Evolutionary conservation across 2,797 vertebrate genomes (phyloP).

Genomic region (Nannoperca australis): DNA sequence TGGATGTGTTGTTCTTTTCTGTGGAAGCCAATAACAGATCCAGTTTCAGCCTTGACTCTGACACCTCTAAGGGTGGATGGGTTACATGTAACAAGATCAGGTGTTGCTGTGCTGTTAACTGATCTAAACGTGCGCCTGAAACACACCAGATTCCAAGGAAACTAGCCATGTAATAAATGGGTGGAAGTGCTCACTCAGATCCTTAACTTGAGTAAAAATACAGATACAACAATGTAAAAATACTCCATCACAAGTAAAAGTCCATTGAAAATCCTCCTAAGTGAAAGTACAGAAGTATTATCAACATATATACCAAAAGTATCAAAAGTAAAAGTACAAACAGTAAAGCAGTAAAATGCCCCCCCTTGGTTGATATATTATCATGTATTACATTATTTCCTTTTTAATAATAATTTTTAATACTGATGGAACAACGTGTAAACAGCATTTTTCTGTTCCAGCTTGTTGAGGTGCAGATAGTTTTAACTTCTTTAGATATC

Average conservation of each 20-base stretch:
- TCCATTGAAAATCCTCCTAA: background rate
- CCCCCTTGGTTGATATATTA: background rate
- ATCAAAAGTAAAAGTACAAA: background rate
- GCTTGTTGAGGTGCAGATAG: background rate
- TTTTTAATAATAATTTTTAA: background rate
- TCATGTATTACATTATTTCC: background rate
- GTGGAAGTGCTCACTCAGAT: background rate
- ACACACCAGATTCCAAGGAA: background rate
- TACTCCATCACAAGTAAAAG: background rate
- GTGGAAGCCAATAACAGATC: constrained; percentile 40
- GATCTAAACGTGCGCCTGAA: constrained; percentile 40
- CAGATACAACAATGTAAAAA: background rate
- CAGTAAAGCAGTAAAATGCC: background rate
- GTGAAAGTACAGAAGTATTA: background rate
- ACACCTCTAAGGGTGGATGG: constrained; percentile 71
- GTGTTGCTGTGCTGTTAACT: constrained; percentile 58
- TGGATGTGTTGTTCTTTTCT: constrained; percentile 45
- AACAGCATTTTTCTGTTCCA: background rate
- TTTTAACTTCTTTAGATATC: background rate
- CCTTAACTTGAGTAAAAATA: background rate
- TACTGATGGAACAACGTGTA: background rate
- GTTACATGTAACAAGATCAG: constrained; percentile 71
- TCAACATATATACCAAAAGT: background rate
- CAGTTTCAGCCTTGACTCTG: constrained; percentile 65
- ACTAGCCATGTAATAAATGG: background rate